Percentiles rank a stretch among this genome's conserved stretches.
Evolutionary conservation across 1,140 invertebrate genomes (phyloP).

Genomic region (Diorhabda elongata): DNA sequence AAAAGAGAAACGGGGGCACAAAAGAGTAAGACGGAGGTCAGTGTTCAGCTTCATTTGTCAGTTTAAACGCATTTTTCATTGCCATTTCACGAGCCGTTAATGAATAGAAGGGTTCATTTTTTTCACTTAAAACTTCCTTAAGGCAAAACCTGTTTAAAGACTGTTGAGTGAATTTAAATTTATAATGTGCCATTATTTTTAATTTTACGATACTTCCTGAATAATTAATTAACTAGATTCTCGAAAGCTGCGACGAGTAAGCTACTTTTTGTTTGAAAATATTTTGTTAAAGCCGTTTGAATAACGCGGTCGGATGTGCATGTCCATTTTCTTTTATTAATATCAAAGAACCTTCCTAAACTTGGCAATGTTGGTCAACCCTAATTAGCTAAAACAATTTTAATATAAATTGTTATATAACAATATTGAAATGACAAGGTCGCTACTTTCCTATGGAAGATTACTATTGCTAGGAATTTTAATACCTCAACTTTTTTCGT

Average conservation of each 20-base stretch:
- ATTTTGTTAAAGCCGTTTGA: neutral
- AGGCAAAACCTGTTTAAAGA: neutral
- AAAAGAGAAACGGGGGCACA: slow-evolving; percentile 1
- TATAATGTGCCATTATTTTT: slow-evolving; percentile 3
- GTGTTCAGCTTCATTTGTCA: slow-evolving; percentile 2
- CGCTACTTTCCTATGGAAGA: too few species aligned
- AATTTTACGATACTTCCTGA: neutral
- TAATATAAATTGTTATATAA: too few species aligned
- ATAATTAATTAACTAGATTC: neutral
- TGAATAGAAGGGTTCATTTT: slow-evolving; percentile 1
- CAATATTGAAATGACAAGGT: too few species aligned
- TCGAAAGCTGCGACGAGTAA: neutral
- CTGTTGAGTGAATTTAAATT: slow-evolving; percentile 3
- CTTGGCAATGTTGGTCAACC: too few species aligned
- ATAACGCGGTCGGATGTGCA: slow-evolving; percentile 5
- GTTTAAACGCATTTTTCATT: slow-evolving; percentile 1
- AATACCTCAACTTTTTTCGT: too few species aligned
- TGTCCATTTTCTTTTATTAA: neutral
- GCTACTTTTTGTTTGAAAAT: neutral
- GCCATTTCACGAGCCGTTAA: neutral
- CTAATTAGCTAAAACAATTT: too few species aligned
- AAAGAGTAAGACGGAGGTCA: neutral
- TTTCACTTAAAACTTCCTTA: slow-evolving; percentile 3
- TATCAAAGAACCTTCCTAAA: too few species aligned
- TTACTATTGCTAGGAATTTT: too few species aligned